Conservation (phyloP, 2,797 vertebrate genomes). For the Acridotheres tristis region DNA sequence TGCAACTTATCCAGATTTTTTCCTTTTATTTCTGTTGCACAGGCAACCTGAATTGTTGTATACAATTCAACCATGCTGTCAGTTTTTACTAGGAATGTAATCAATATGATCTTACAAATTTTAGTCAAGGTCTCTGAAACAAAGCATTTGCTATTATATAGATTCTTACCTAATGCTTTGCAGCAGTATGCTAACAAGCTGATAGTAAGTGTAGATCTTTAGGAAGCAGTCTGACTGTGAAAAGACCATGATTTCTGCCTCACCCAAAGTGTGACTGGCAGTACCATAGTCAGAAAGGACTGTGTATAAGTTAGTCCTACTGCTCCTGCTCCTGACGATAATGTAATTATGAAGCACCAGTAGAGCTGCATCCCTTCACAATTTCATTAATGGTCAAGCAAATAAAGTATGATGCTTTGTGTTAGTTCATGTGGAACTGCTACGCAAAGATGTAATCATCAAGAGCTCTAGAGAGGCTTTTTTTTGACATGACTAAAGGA, state of each 20-base stretch:
- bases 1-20: neutral
- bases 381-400: neutral
- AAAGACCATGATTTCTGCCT: neutral
- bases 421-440: neutral
- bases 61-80: neutral
- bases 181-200: conserved; percentile 8
- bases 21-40: neutral
- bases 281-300: neutral
- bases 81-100: conserved; percentile 3
- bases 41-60: neutral
- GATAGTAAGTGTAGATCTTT: neutral
- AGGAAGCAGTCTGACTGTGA: neutral
- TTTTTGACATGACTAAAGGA: neutral
- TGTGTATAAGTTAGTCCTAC: neutral
- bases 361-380: neutral
- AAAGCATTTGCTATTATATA: neutral
- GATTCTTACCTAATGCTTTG: conserved; percentile 11
- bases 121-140: conserved; percentile 23
- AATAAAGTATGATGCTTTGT: neutral
- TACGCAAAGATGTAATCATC: neutral
- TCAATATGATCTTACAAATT: conserved; percentile 10
- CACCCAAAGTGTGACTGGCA: neutral
- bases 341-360: neutral
- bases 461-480: neutral
- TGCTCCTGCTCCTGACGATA: neutral